phyloP scores from a whole-genome alignment of 2,888 invertebrate genomes.

The Diarsia rubi region DNA sequence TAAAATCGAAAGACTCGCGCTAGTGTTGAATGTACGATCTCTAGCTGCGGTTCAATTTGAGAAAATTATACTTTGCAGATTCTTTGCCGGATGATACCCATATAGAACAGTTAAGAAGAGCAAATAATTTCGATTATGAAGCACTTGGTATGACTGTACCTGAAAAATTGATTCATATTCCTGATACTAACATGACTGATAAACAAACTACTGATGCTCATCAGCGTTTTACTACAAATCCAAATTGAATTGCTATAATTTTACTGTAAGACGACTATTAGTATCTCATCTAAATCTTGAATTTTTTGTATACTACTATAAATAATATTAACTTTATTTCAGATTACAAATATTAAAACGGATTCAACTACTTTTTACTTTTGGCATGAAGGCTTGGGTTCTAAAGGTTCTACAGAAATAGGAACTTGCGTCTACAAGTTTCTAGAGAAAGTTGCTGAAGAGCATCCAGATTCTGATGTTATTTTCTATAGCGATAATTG shows the following conservation, averaged over 20 bases:
- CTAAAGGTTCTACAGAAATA: slow-evolving; percentile 53
- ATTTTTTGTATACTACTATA: no score
- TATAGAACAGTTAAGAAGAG: no score
- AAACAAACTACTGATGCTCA: neutral
- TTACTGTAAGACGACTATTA: neutral
- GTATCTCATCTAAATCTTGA: neutral
- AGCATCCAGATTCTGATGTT: slow-evolving; percentile 43
- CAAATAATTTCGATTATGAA: no score
- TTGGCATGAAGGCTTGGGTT: slow-evolving; percentile 55
- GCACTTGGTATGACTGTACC: no score
- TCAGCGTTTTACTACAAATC: slow-evolving; percentile 53
- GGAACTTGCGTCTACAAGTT: slow-evolving; percentile 55
- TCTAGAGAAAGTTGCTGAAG: slow-evolving; percentile 40
- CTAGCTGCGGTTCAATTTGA: no score
- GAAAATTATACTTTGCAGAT: no score
- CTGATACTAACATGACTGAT: neutral
- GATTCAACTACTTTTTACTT: slow-evolving; percentile 41
- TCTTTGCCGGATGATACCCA: no score
- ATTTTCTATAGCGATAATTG: slow-evolving; percentile 57
- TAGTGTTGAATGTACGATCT: no score
- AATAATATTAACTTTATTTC: slow-evolving; percentile 14
- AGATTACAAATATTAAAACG: slow-evolving; percentile 38
- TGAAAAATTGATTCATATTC: neutral
- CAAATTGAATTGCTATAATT: slow-evolving; percentile 36
- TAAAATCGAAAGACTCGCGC: no score